Conservation (phyloP, 2,888 invertebrate species). For the Tuberolachnus salignus region DNA sequence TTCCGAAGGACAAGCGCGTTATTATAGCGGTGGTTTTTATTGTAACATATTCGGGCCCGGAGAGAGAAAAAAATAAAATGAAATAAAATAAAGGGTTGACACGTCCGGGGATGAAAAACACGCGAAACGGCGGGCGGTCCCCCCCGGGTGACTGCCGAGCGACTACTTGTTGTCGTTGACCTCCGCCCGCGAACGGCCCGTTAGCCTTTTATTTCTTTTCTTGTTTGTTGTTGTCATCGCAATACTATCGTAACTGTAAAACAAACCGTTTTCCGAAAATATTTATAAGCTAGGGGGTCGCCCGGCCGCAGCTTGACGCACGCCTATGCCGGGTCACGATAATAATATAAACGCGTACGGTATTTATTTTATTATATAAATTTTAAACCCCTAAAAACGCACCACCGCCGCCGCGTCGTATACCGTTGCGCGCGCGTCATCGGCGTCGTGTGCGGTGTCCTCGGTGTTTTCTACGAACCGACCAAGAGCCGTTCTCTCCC, state of each 20-base stretch:
- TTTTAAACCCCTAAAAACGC: no score
- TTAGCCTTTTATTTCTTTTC: constrained; percentile 30
- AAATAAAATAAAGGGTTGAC: constrained; percentile 30
- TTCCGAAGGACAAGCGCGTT: constrained; percentile 44
- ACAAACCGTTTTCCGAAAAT: neutral
- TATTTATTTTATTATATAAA: no score
- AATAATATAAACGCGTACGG: no score
- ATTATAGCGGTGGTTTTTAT: no score
- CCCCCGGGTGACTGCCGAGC: constrained; percentile 8
- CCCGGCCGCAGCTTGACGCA: no score
- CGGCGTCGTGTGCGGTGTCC: no score
- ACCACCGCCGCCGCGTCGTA: no score
- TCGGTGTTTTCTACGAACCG: neutral
- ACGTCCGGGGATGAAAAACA: neutral
- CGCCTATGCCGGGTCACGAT: no score
- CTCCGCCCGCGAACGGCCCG: neutral
- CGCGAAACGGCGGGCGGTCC: constrained; percentile 16
- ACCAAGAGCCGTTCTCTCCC: constrained; percentile 4
- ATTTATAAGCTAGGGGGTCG: neutral
- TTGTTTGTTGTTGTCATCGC: neutral
- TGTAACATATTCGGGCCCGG: no score
- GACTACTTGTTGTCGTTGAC: constrained; percentile 42
- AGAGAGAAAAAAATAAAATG: neutral
- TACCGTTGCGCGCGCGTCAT: no score
- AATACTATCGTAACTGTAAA: constrained; percentile 35